A percentile compares a stretch with the other conserved stretches of the same genome.
These are phyloP conservation scores for Columba livia DNA, from an alignment of 2,113 vertebrate genomes.

Conservation along the genomic window DNA sequence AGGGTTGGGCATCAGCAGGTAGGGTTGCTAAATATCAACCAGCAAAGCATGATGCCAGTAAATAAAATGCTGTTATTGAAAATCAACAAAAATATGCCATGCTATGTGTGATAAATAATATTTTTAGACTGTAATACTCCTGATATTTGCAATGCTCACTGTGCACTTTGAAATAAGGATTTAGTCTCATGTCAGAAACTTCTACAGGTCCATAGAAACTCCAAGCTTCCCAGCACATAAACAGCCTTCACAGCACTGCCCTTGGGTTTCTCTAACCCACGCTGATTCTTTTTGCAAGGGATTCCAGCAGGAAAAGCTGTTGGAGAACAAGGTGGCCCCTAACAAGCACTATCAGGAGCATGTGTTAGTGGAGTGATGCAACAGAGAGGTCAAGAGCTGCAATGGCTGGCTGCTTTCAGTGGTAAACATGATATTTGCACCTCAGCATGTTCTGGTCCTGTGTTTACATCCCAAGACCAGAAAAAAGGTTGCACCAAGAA, in stretches of 20 bases:
- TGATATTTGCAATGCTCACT: background rate
- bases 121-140: background rate
- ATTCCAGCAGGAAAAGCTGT: background rate
- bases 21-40: background rate
- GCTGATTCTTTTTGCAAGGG: background rate
- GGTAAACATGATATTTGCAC: background rate
- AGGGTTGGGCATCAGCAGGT: background rate
- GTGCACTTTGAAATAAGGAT: background rate
- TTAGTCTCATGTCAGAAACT: background rate
- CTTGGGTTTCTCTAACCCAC: background rate
- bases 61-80: background rate
- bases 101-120: background rate
- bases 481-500: background rate
- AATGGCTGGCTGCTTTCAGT: background rate
- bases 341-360: background rate
- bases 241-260: background rate
- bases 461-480: background rate
- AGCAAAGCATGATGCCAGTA: background rate
- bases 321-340: background rate
- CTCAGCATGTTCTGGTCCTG: background rate
- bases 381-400: background rate
- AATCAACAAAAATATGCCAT: background rate
- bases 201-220: background rate
- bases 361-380: accelerated
- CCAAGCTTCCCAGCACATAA: background rate